Conservation (phyloP, 1,140 invertebrate species). For the Drosophila kurseongensis region DNA sequence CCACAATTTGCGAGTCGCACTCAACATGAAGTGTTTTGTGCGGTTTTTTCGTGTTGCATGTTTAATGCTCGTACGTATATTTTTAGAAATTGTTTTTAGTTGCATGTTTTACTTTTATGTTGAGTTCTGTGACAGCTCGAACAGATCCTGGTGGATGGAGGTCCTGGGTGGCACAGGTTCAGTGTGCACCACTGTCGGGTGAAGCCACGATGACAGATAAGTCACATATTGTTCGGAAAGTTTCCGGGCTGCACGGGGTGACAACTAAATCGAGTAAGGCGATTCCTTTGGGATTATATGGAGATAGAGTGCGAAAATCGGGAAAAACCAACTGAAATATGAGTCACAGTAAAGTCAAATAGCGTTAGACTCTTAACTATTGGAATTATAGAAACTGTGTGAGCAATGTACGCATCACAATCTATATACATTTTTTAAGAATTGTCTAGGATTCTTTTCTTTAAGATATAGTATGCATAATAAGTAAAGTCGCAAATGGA, state of each 20-base stretch:
- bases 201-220: slow-evolving; percentile 66
- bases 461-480: no score
- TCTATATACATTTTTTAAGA: no score
- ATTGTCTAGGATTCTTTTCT: no score
- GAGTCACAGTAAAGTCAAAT: no score
- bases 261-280: slow-evolving; percentile 6
- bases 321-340: neutral
- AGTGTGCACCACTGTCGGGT: slow-evolving; percentile 13
- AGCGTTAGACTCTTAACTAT: no score
- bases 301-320: neutral
- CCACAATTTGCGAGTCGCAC: slow-evolving; percentile 65
- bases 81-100: slow-evolving; percentile 79
- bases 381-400: no score
- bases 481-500: no score
- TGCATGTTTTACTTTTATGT: slow-evolving; percentile 64
- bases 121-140: slow-evolving; percentile 31
- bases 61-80: slow-evolving; percentile 60
- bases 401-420: no score
- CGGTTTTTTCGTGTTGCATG: slow-evolving; percentile 69
- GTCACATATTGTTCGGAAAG: slow-evolving; percentile 55
- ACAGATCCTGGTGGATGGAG: slow-evolving; percentile 10
- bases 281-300: neutral
- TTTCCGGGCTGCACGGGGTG: slow-evolving; percentile 3
- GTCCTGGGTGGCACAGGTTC: neutral
- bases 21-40: slow-evolving; percentile 74